Evolutionary conservation across 1,140 invertebrate genomes (phyloP), one percentile per base, ranked within the genome.

Genomic region (Idris sp.): DNA sequence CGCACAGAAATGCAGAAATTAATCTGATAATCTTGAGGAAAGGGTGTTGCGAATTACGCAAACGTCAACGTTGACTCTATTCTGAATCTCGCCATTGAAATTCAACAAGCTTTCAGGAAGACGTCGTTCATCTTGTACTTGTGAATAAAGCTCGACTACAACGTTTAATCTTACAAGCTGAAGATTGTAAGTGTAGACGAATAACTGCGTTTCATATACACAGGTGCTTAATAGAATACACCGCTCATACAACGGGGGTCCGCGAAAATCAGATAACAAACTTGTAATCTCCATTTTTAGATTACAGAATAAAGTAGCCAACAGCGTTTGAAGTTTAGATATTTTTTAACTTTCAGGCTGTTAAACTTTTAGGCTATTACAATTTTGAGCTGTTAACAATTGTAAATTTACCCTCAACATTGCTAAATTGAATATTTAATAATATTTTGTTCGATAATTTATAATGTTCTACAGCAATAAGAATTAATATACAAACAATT

Each of bases 91-190:
- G 33, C 78, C 67, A 81, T 82, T 81, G 80, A 83, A 83, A 81
- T 82, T 80, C 79, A 79, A 68, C 73, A 75, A 74, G 72, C 79
- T 78, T 82, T 82, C 76, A 79, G 79, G 72, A 80, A 81, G 71
- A 79, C 74, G 74, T 79, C 80, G 78, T 82, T 80, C 76, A 83
- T 83, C 81, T 83, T 81, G 67, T 71, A 64, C 44, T 36, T 59
- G 33, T 76, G 77, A 81, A 82, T 81, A 79, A 74, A 77, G 56
- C 68, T 59, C 36, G 74, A 49, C 58, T 62, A 65, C 68, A 59
- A 80, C 71, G 81, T 80, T 83, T 78, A 82, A 82, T 83, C 79
- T 82, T 82, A 71, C 76, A 68, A 59, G 53, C 78, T 78, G 25
- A 51, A 48, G 56, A 59, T 58, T 74, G 64, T 73, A 73, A 68